Conservation (phyloP, 2,113 vertebrate species). For the Plectropomus leopardus region DNA sequence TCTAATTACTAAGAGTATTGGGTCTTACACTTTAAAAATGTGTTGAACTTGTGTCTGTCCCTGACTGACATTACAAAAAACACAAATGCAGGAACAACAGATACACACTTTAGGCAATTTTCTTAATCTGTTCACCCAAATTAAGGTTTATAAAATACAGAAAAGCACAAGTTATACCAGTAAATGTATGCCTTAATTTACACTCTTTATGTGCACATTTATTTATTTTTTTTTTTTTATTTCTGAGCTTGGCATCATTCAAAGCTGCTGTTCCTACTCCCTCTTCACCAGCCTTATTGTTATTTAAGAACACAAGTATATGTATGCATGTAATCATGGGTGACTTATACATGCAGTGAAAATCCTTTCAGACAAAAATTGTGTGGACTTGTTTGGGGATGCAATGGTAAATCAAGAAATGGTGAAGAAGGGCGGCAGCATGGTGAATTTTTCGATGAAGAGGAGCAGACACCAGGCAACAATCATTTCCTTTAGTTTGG, state of each 20-base stretch:
- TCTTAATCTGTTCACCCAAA: neutral
- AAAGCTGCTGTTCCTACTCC: neutral
- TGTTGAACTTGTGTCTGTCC: conserved; percentile 38
- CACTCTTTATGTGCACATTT: no score
- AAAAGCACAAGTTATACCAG: neutral
- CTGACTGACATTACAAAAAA: conserved; percentile 23
- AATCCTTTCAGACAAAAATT: neutral
- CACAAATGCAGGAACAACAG: neutral
- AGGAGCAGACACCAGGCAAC: neutral
- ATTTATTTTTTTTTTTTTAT: no score
- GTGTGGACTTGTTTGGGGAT: neutral
- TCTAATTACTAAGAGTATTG: neutral
- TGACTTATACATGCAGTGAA: neutral
- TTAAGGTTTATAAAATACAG: neutral
- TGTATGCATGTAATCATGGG: neutral
- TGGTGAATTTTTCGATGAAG: conserved; percentile 7
- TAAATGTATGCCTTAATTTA: no score
- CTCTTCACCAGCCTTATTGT: neutral
- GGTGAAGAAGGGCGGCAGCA: neutral
- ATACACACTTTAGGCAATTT: neutral
- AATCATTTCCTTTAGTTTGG: neutral
- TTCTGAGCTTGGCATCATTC: neutral
- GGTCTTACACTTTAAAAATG: neutral
- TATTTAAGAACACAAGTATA: neutral
- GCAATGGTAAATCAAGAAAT: neutral